Evolutionary conservation across 2,113 vertebrate species (phyloP).

Genomic region (Alosa alosa): DNA sequence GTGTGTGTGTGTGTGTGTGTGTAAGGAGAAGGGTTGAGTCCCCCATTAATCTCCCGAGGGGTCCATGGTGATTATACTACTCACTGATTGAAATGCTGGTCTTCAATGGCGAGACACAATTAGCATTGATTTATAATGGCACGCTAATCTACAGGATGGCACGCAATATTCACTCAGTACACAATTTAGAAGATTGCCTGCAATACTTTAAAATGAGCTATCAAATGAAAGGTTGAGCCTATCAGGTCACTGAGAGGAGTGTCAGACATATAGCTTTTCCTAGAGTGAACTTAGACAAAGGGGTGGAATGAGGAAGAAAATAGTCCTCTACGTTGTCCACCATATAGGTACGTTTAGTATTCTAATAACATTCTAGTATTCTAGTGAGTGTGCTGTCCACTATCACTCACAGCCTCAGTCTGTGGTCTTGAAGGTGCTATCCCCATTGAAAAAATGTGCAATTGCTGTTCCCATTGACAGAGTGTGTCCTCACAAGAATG

Average conservation of each 20-base stretch:
- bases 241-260: constrained; percentile 10
- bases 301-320: background rate
- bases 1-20: background rate
- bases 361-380: too few relatives aligned
- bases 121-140: constrained; percentile 50
- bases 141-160: constrained; percentile 38
- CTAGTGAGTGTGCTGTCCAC: background rate
- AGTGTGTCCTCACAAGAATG: too few relatives aligned
- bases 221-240: constrained; percentile 29
- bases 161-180: constrained; percentile 25
- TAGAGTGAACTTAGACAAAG: background rate
- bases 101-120: constrained; percentile 39
- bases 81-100: constrained; percentile 34
- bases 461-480: too few relatives aligned
- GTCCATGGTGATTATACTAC: constrained; percentile 33
- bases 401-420: background rate
- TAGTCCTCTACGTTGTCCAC: background rate
- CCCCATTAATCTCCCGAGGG: background rate
- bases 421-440: too few relatives aligned
- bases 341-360: background rate
- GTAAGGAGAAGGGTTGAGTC: background rate
- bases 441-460: too few relatives aligned
- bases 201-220: constrained; percentile 30
- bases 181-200: constrained; percentile 44
- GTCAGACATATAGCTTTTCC: background rate